Evolutionary conservation across 2,888 invertebrate species (phyloP), one percentile per base, ranked within the genome.

Genomic region (Tetranychus piercei): DNA sequence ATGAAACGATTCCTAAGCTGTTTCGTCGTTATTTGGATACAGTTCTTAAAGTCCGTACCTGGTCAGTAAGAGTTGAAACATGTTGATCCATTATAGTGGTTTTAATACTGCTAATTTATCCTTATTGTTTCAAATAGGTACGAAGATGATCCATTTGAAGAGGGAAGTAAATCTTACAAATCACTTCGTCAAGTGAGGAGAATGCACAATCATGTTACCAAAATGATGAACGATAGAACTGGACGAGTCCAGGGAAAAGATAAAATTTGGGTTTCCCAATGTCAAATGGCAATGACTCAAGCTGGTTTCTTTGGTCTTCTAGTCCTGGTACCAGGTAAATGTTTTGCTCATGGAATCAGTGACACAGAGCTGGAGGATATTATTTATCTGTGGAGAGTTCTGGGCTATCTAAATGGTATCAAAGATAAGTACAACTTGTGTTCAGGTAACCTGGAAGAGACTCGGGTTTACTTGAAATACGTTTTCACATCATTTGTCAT

Each of bases 281-380:
- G 88, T 77, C 92, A 92, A 81, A 87, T 94, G 86, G 89, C 89
- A 0, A 81, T 93, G 15, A 92, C 93, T 0, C 91, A 90, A 82
- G 90, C 90, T 80, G 92, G 91, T 4, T 94, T 94, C 81, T 86
- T 93, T 81, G 93, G 92, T 0, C 88, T 88, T 78, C 84, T 87
- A 0, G 81, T 90, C 0, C 80, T 89, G 75, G 83, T 83, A 76
- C 85, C 86, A 0, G 85, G 87, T 75, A 82, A 85, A 74, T 85
- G 91, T 73, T 45, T 75, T 6, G 23, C n/a, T 6, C 73, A 73
- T 64, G 22, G 22, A 15, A n/a, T 43, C 18, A 64, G 90, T 90
- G 43, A 65, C 15, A n/a, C 1, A 20, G 23, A 73, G 11, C n/a
- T 73, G 3, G 73, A 64, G 11, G 45, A 22, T 11, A 15, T 73